Conservation (phyloP, 2,888 invertebrate genomes). For the Trichogramma dendrolimi region DNA sequence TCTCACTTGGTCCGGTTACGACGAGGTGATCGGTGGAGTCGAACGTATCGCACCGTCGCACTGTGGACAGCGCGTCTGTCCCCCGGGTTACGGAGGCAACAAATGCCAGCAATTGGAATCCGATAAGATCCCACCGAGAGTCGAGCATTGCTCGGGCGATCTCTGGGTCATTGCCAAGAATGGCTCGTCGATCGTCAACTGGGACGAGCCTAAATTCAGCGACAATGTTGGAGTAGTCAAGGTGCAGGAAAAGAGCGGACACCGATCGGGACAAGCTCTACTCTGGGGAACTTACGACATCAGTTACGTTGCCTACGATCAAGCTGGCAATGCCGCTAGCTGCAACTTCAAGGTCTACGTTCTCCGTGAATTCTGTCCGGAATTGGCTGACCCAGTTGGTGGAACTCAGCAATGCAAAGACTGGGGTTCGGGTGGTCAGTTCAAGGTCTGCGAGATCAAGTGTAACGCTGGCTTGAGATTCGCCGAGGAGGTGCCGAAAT, state of each 20-base stretch:
- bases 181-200: constrained; percentile 82
- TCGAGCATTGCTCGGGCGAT: constrained; percentile 89
- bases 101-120: constrained; percentile 81
- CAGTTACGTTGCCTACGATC: constrained; percentile 89
- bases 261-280: constrained; percentile 80
- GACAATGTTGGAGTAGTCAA: constrained; percentile 81
- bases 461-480: constrained; percentile 84
- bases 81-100: constrained; percentile 78
- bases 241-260: constrained; percentile 80
- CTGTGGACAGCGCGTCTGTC: constrained; percentile 85
- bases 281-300: constrained; percentile 90
- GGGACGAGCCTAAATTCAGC: constrained; percentile 88
- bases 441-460: constrained; percentile 89
- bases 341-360: constrained; percentile 90
- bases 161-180: constrained; percentile 91
- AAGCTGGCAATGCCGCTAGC: constrained; percentile 84
- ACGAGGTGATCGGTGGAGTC: constrained; percentile 81
- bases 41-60: constrained; percentile 87
- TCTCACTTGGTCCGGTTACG: constrained; percentile 91
- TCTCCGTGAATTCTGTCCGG: constrained; percentile 89
- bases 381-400: constrained; percentile 82
- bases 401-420: constrained; percentile 89
- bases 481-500: constrained; percentile 89
- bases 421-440: constrained; percentile 94
- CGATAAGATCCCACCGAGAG: constrained; percentile 79